A percentile compares a stretch with the other conserved stretches of the same genome.
Conservation (phyloP, 2,888 invertebrate genomes). For the Tenthredo notha region DNA sequence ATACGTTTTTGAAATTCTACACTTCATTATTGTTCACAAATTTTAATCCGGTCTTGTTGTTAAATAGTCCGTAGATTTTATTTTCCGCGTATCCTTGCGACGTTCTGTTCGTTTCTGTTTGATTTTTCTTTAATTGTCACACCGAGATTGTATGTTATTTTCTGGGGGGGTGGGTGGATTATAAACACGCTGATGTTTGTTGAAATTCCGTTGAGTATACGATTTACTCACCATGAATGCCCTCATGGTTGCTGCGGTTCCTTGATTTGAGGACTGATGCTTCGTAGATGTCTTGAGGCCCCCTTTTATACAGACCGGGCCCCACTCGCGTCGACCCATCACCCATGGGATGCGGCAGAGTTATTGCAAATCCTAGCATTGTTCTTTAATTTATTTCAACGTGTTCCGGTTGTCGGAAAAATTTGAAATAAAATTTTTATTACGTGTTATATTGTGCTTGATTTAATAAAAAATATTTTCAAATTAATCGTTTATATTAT, state of each 20-base stretch:
- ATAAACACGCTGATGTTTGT: constrained; percentile 27
- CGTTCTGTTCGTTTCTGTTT: neutral
- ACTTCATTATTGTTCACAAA: constrained; percentile 30
- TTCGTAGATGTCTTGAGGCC: constrained; percentile 73
- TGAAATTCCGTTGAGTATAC: constrained; percentile 38
- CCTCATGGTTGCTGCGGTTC: constrained; percentile 77
- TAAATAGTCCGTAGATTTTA: constrained; percentile 42
- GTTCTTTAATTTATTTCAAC: constrained; percentile 35
- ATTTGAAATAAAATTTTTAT: constrained; percentile 5
- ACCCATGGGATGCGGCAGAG: constrained; percentile 75
- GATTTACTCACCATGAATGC: constrained; percentile 77
- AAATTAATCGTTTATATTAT: neutral
- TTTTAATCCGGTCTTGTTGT: constrained; percentile 39
- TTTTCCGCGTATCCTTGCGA: constrained; percentile 28
- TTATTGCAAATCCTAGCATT: constrained; percentile 71
- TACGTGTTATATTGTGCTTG: neutral
- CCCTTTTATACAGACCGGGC: constrained; percentile 74
- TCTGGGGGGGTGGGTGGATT: too few species aligned
- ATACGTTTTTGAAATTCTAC: neutral
- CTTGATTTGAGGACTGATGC: constrained; percentile 78
- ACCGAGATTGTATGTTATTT: constrained; percentile 14
- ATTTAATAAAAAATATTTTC: constrained; percentile 6
- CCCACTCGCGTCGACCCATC: constrained; percentile 75
- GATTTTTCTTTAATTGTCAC: constrained; percentile 13
- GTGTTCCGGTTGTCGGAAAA: constrained; percentile 33